Conservation (phyloP, 2,888 invertebrate species). For the Drosophila austrosaltans region DNA sequence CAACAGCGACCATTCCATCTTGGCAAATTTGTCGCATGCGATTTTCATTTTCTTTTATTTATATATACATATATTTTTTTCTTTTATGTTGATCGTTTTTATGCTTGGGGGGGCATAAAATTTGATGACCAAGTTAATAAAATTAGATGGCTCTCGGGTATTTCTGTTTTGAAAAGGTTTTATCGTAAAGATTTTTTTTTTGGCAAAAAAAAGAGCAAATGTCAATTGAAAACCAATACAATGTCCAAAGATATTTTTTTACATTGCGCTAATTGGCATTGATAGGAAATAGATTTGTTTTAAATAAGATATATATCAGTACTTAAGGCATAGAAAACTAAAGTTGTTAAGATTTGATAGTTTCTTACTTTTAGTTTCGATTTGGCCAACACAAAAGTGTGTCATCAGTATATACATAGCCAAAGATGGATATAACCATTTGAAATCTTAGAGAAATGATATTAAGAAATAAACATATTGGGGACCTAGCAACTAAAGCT, state of each 20-base stretch:
- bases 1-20: conserved; percentile 30
- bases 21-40: conserved; percentile 73
- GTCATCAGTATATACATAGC: too few species aligned
- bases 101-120: conserved; percentile 40
- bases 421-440: too few species aligned
- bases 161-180: conserved; percentile 19
- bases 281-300: not conserved
- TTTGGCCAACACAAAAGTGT: not conserved
- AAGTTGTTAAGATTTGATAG: not conserved
- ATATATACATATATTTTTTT: conserved; percentile 1
- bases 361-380: too few species aligned
- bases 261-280: not conserved
- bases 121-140: conserved; percentile 68
- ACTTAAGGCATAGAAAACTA: too few species aligned
- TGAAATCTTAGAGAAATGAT: too few species aligned
- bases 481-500: too few species aligned
- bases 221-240: not conserved
- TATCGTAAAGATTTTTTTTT: conserved; percentile 21
- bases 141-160: conserved; percentile 56
- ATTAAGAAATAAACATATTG: too few species aligned
- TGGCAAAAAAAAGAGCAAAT: conserved; percentile 28
- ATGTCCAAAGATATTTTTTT: not conserved
- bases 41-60: conserved; percentile 66
- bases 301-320: not conserved
- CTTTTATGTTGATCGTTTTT: not conserved